Conservation (phyloP, 1,140 invertebrate genomes). For the Cydia pomonella region DNA sequence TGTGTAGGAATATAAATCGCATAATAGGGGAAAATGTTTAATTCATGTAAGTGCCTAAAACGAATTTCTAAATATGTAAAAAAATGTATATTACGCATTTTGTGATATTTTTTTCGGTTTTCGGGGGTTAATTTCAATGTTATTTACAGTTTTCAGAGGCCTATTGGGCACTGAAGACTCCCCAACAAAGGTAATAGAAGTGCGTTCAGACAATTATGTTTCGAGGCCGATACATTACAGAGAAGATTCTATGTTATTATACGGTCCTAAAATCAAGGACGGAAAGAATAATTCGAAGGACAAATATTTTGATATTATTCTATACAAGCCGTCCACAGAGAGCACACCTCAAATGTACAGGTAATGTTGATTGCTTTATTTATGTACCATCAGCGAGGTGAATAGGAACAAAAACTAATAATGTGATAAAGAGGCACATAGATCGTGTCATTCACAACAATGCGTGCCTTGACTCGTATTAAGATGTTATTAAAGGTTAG, state of each 20-base stretch:
- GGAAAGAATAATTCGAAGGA: constrained; percentile 69
- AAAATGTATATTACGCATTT: background rate
- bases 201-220: constrained; percentile 84
- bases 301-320: constrained; percentile 86
- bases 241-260: constrained; percentile 87
- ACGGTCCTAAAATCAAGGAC: constrained; percentile 77
- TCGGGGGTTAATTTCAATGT: background rate
- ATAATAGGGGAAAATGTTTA: constrained; percentile 55
- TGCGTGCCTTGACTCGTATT: too few species aligned
- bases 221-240: constrained; percentile 83
- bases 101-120: constrained; percentile 21
- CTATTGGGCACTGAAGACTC: constrained; percentile 77
- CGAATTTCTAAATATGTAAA: background rate
- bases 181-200: constrained; percentile 84
- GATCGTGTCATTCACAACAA: too few species aligned
- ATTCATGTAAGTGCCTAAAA: constrained; percentile 60
- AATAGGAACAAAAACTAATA: too few species aligned
- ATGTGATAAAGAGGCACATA: constrained; percentile 17
- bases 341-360: constrained; percentile 85
- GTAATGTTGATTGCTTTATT: constrained; percentile 63
- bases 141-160: constrained; percentile 75
- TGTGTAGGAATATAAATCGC: constrained; percentile 33
- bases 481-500: too few species aligned
- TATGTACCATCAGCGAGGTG: background rate
- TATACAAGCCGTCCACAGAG: constrained; percentile 86